A percentile compares a stretch with the other conserved stretches of the same genome.
These are phyloP conservation scores for Mormyrus proboscirostris DNA, from an alignment of 2,797 vertebrate genomes.

Conservation along the genomic window DNA sequence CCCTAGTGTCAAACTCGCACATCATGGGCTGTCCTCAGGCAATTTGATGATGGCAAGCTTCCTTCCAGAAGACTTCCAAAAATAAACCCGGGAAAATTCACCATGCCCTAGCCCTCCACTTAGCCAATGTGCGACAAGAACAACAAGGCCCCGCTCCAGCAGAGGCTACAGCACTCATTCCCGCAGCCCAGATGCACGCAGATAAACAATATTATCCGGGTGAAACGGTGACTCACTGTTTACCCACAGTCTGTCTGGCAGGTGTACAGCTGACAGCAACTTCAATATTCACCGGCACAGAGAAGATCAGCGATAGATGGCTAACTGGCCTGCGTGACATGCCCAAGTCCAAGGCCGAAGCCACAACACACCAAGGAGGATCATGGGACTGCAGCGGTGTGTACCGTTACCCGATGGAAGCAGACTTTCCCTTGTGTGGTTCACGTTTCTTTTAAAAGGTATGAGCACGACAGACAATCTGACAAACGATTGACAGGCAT, in stretches of 20 bases:
- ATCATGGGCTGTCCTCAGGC: not conserved
- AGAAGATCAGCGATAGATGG: not conserved
- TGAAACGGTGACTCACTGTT: conserved; percentile 6
- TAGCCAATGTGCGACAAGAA: not conserved
- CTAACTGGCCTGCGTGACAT: not conserved
- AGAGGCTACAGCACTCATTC: not conserved
- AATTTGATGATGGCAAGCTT: not conserved
- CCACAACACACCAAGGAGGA: not conserved
- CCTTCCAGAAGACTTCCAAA: conserved; percentile 5
- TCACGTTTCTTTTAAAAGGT: not conserved
- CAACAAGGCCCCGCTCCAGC: not conserved
- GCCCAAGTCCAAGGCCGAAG: not conserved
- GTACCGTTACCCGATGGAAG: not conserved
- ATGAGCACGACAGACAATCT: not conserved
- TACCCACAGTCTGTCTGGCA: conserved; percentile 11
- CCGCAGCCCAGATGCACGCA: conserved; percentile 1
- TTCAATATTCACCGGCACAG: not conserved
- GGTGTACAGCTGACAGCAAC: not conserved
- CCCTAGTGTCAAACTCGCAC: not conserved
- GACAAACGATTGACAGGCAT: not conserved
- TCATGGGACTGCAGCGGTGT: not conserved
- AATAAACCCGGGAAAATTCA: not conserved
- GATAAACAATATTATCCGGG: conserved; percentile 14
- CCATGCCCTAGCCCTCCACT: not conserved
- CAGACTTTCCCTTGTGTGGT: not conserved